These are phyloP conservation scores for Ptyas mucosa DNA, from an alignment of 2,113 vertebrate genomes.

Conservation along the genomic window DNA sequence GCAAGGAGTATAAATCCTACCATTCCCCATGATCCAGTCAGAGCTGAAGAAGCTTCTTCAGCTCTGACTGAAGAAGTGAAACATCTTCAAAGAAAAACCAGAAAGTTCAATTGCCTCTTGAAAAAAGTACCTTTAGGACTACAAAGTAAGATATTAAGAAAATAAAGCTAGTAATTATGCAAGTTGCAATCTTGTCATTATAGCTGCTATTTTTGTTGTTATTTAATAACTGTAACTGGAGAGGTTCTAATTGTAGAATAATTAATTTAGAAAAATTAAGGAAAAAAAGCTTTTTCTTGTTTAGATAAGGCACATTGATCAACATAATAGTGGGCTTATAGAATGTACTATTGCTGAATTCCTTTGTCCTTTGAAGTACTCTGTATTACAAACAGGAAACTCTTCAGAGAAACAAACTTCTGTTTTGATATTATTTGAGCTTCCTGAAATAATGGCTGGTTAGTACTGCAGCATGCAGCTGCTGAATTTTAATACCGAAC, in stretches of 20 bases:
- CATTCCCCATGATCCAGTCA: too few species aligned
- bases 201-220: background rate
- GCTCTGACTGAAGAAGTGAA: too few species aligned
- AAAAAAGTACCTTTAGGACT: background rate
- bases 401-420: background rate
- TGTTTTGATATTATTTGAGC: background rate
- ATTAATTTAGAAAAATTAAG: background rate
- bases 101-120: too few species aligned
- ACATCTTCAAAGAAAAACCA: too few species aligned
- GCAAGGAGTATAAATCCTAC: too few species aligned
- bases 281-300: background rate
- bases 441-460: background rate
- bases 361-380: background rate
- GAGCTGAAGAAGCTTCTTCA: too few species aligned
- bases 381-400: background rate
- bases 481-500: background rate
- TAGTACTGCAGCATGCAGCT: rapidly evolving
- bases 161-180: background rate
- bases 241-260: background rate
- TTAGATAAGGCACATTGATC: background rate
- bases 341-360: background rate
- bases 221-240: background rate
- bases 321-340: background rate
- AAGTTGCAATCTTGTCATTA: background rate
- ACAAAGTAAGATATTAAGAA: background rate